Percentiles rank a stretch among this genome's conserved stretches.
These are phyloP conservation scores for Python bivittatus DNA, from an alignment of 2,113 vertebrate species.

Conservation along the genomic window DNA sequence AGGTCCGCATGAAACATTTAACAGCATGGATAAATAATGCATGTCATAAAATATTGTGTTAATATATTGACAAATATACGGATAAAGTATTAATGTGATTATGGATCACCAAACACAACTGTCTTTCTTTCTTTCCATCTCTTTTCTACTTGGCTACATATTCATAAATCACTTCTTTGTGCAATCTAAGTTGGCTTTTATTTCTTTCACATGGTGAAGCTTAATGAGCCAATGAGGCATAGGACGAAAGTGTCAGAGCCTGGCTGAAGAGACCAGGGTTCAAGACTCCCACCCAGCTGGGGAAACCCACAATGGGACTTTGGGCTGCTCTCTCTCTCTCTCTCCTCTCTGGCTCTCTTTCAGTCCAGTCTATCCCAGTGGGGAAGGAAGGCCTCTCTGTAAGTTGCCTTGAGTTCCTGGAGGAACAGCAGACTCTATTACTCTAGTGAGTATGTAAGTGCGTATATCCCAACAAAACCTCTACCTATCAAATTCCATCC, in stretches of 20 bases:
- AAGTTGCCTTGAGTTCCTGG: background rate
- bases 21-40: slow-evolving; percentile 75
- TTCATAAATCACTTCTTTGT: slow-evolving; percentile 40
- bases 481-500: background rate
- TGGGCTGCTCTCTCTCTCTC: background rate
- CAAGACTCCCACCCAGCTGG: background rate
- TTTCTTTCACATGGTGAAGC: background rate
- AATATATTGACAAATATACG: slow-evolving; percentile 80
- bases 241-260: no score
- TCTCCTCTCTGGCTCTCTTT: no score
- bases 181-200: slow-evolving; percentile 2
- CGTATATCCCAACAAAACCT: background rate
- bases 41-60: slow-evolving; percentile 75
- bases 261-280: background rate
- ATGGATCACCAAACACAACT: slow-evolving; percentile 67
- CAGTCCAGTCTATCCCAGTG: background rate
- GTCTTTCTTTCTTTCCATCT: slow-evolving; percentile 40
- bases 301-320: background rate
- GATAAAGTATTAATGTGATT: slow-evolving; percentile 80
- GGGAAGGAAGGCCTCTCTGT: background rate
- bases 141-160: slow-evolving; percentile 47
- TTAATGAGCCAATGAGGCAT: background rate
- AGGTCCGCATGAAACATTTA: slow-evolving; percentile 76
- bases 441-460: background rate
- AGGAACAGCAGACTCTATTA: no score